Conservation (phyloP, 2,888 invertebrate genomes). For the Ischnus inquisitorius region DNA sequence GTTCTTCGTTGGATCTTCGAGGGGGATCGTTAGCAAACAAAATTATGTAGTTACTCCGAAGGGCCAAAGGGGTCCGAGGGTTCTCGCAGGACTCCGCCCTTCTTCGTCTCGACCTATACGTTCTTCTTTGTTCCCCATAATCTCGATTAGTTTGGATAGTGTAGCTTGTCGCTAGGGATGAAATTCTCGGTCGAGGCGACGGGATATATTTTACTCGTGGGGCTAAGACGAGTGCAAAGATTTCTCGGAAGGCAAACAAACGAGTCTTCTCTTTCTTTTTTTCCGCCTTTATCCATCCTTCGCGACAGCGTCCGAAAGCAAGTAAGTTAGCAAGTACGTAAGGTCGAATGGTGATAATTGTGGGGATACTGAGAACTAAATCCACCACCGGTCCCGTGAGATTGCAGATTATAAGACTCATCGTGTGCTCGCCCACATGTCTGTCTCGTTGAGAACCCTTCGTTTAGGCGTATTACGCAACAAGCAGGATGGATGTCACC, state of each 20-base stretch:
- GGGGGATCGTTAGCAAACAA: conserved; percentile 59
- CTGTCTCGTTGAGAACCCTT: conserved; percentile 2
- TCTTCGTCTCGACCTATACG: conserved; percentile 3
- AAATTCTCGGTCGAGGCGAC: background rate
- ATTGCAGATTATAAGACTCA: conserved; percentile 74
- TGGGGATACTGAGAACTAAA: conserved; percentile 73
- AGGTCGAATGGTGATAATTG: conserved; percentile 78
- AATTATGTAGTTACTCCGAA: conserved; percentile 60
- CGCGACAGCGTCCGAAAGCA: background rate
- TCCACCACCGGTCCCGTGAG: conserved; percentile 73
- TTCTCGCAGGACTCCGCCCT: background rate
- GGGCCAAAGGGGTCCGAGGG: conserved; percentile 35
- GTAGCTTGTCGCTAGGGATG: conserved; percentile 17
- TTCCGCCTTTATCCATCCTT: background rate
- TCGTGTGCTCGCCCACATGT: conserved; percentile 32
- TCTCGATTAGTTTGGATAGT: conserved; percentile 54
- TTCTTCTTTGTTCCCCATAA: conserved; percentile 44
- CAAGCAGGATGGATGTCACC: background rate
- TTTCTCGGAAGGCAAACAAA: conserved; percentile 47
- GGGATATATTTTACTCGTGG: conserved; percentile 16
- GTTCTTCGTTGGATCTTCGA: conserved; percentile 15
- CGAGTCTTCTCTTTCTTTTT: conserved; percentile 13
- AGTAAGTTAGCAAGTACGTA: conserved; percentile 72
- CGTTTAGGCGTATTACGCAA: background rate
- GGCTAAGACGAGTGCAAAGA: conserved; percentile 13